Conservation (phyloP, 2,113 vertebrate species). For the Scortum barcoo region DNA sequence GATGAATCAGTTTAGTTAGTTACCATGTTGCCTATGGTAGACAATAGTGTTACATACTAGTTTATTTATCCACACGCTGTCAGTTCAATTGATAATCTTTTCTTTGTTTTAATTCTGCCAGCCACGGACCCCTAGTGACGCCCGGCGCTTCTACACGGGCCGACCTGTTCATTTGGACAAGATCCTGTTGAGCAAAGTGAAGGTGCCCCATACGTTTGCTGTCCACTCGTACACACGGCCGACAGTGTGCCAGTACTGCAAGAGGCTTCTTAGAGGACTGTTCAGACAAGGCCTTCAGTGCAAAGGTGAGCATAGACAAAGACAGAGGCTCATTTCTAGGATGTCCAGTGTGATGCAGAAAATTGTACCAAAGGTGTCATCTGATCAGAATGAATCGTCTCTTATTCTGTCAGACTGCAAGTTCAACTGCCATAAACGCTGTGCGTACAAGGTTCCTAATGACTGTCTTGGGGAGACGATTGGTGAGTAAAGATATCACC, state of each 20-base stretch:
- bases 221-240: constrained; percentile 93
- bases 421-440: constrained; percentile 94
- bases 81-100: background rate
- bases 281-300: constrained; percentile 94
- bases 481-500: constrained; percentile 76
- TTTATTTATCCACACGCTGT: background rate
- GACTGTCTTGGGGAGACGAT: constrained; percentile 91
- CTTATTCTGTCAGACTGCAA: constrained; percentile 87
- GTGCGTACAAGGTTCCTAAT: constrained; percentile 90
- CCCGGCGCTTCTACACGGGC: constrained; percentile 89
- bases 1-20: background rate
- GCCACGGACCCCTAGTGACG: constrained; percentile 85
- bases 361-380: background rate
- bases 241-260: constrained; percentile 93
- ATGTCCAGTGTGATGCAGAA: background rate
- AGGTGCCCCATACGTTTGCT: constrained; percentile 93
- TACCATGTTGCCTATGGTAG: background rate
- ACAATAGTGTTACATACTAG: background rate
- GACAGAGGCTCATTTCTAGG: background rate
- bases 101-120: background rate
- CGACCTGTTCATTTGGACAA: constrained; percentile 93
- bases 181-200: constrained; percentile 91
- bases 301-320: constrained; percentile 84
- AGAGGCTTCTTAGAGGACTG: constrained; percentile 90
- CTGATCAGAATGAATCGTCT: background rate